Evolutionary conservation across 1,140 invertebrate species (phyloP).

Genomic region (Cylas formicarius): DNA sequence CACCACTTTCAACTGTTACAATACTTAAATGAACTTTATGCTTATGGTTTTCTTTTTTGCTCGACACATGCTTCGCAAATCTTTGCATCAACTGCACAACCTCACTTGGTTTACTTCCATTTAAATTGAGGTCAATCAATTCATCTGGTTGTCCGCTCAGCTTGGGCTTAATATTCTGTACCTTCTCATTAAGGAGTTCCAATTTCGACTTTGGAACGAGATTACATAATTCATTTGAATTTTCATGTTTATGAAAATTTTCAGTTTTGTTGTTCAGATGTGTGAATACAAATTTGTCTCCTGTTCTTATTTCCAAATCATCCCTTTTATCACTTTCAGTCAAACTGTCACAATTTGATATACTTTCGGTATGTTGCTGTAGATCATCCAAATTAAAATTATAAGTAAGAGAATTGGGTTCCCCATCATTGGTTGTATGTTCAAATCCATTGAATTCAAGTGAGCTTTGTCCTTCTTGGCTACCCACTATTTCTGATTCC

Average conservation of each 20-base stretch:
- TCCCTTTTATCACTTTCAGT: constrained; percentile 8
- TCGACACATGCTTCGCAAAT: constrained; percentile 52
- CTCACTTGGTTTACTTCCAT: constrained; percentile 43
- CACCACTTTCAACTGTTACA: constrained; percentile 39
- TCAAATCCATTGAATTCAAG: background rate
- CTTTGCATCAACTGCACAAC: constrained; percentile 53
- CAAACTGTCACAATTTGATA: background rate
- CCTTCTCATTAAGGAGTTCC: constrained; percentile 28
- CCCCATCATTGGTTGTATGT: background rate
- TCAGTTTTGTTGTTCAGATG: constrained; percentile 24
- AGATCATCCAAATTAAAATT: constrained; percentile 28
- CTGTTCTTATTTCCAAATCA: background rate
- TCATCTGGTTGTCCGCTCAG: constrained; percentile 51
- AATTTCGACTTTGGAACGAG: constrained; percentile 18
- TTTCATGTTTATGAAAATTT: constrained; percentile 8
- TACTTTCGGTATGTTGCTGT: constrained; percentile 19
- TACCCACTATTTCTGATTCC: no score
- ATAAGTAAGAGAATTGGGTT: constrained; percentile 17
- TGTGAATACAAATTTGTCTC: constrained; percentile 8
- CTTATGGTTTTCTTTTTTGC: constrained; percentile 43
- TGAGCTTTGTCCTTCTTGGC: no score
- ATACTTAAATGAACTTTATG: constrained; percentile 40
- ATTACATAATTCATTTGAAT: constrained; percentile 1
- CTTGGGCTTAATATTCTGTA: constrained; percentile 43
- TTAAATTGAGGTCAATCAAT: constrained; percentile 52